Conservation (phyloP, 2,888 invertebrate genomes). For the Mongoloraphidia duomilia region DNA sequence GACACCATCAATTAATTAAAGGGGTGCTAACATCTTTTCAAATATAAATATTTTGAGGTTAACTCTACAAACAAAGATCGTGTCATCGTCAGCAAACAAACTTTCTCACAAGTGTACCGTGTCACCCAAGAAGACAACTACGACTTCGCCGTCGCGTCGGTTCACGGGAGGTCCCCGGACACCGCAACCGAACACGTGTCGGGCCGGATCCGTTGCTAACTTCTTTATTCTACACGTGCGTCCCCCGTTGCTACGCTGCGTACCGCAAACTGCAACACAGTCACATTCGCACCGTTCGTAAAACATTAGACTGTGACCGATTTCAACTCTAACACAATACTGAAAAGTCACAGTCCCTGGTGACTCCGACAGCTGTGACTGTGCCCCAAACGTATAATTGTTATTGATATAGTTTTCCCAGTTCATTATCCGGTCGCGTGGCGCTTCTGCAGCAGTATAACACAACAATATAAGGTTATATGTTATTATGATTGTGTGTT, state of each 20-base stretch:
- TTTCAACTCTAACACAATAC: neutral
- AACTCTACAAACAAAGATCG: no score
- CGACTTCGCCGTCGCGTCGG: no score
- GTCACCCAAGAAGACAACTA: no score
- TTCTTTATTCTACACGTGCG: slow-evolving; percentile 30
- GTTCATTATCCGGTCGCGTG: slow-evolving; percentile 34
- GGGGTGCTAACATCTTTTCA: no score
- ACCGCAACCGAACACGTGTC: slow-evolving; percentile 24
- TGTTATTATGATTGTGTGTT: no score
- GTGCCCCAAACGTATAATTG: slow-evolving; percentile 24
- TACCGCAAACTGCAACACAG: slow-evolving; percentile 31
- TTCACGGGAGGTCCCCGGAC: no score
- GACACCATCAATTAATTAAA: no score
- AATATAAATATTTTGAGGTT: no score
- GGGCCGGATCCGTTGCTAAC: slow-evolving; percentile 23
- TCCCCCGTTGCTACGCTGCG: slow-evolving; percentile 21
- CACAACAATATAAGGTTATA: no score
- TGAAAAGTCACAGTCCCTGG: neutral
- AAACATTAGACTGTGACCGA: slow-evolving; percentile 22
- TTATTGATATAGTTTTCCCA: slow-evolving; percentile 32
- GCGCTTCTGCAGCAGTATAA: slow-evolving; percentile 9
- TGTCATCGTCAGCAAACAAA: no score
- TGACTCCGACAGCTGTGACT: no score
- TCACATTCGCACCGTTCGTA: slow-evolving; percentile 10
- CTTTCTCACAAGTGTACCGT: no score